Evolutionary conservation across 2,888 invertebrate species (phyloP), one percentile per base, ranked within the genome.

Genomic region (Caenorhabditis virilis): DNA sequence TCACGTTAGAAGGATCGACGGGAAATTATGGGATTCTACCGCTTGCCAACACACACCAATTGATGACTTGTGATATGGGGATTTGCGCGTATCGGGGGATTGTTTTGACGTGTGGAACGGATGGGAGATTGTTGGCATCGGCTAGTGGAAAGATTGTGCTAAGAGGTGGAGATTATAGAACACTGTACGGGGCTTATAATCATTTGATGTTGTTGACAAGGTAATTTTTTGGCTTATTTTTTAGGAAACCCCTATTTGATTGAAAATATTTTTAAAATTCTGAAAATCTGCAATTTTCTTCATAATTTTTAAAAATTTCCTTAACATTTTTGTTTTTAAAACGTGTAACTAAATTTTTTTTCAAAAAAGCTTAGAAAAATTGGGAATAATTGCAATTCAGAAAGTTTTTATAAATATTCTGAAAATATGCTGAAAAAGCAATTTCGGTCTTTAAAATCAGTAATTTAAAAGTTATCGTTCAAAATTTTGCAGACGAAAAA

Each of bases 1-100:
- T n/a, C n/a, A n/a, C n/a, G n/a, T n/a, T n/a, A n/a, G n/a, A n/a
- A n/a, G n/a, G n/a, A n/a, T n/a, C n/a, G n/a, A n/a, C n/a, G n/a
- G n/a, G n/a, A n/a, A n/a, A n/a, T n/a, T n/a, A n/a, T n/a, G n/a
- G n/a, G n/a, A n/a, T n/a, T n/a, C n/a, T n/a, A n/a, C n/a, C n/a
- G n/a, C n/a, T n/a, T n/a, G n/a, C n/a, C n/a, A n/a, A n/a, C 53
- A 65, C 65, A 1, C 72, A 72, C 36, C 60, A 66, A 30, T 22
- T 69, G 16, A 63, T 69, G 52, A 38, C 35, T 6, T 69, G 63
- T 55, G 64, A 69, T 43, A 53, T 53, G 2, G 54, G 57, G 5
- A 45, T 72, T 16, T 51, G 47, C 42, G 43, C 69, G 0, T 5
- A 54, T n/a, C 45, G 36, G 13, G 72, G 63, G 23, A 56, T 62